Percentiles rank a stretch among this genome's conserved stretches.
Evolutionary conservation across 2,113 vertebrate genomes (phyloP).

Genomic region (Leucopsar rothschildi): DNA sequence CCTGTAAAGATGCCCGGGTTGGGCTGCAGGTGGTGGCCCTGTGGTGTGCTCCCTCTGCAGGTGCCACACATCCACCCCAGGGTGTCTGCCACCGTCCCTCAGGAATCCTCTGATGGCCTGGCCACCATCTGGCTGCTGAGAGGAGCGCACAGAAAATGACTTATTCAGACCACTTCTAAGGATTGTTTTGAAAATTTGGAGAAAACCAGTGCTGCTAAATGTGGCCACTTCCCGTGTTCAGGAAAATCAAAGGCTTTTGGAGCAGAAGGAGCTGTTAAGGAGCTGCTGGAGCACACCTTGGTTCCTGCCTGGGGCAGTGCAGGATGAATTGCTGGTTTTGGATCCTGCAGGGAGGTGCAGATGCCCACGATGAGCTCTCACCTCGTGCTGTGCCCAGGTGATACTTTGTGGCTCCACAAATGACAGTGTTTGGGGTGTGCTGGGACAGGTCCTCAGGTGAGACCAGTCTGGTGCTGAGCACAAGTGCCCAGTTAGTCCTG

Average conservation of each 20-base stretch:
- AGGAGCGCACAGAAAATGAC: background rate
- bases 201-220: background rate
- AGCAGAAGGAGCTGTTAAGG: background rate
- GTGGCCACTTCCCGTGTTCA: background rate
- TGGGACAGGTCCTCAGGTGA: background rate
- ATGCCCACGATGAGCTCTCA: rapidly evolving
- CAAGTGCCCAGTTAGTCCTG: background rate
- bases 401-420: background rate
- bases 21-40: background rate
- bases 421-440: background rate
- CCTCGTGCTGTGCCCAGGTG: rapidly evolving
- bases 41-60: background rate
- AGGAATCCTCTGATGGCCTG: background rate
- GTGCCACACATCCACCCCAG: background rate
- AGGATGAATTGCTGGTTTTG: background rate
- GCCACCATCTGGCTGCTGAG: background rate
- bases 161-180: background rate
- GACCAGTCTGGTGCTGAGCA: background rate
- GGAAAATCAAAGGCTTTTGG: background rate
- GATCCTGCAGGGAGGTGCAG: background rate
- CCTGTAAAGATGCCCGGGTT: rapidly evolving
- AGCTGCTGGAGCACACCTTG: background rate
- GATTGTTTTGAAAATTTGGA: background rate
- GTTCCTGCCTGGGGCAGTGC: background rate
- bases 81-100: background rate